phyloP scores from a whole-genome alignment of 2,797 vertebrate genomes.

The Halcyon leucocephala region DNA sequence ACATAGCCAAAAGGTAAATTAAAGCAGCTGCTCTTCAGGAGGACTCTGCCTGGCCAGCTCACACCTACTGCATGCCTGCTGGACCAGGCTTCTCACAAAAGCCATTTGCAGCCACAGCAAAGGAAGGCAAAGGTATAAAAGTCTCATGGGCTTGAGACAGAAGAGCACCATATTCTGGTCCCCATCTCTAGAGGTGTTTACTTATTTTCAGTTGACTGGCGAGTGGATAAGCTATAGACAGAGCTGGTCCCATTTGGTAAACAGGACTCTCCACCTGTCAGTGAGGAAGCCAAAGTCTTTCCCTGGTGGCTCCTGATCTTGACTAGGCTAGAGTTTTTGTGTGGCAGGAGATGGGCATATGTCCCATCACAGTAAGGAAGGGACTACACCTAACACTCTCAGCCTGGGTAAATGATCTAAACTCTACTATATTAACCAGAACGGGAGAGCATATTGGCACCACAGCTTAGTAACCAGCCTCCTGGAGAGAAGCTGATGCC shows the following conservation, averaged over 20 bases:
- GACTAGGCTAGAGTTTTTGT: neutral
- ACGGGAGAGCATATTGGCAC: neutral
- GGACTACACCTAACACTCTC: neutral
- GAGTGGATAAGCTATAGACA: neutral
- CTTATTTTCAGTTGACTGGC: neutral
- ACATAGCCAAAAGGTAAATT: neutral
- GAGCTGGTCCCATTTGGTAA: neutral
- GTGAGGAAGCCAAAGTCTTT: neutral
- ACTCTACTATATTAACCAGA: neutral
- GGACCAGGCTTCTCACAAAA: neutral
- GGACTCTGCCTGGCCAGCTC: neutral
- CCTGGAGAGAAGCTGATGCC: neutral
- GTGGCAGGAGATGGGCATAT: neutral
- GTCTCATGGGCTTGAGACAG: neutral
- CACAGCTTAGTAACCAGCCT: neutral
- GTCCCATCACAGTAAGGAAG: neutral
- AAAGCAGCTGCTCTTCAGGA: neutral
- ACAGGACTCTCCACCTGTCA: neutral
- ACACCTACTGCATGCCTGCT: neutral
- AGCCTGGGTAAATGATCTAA: neutral
- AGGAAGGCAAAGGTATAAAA: neutral
- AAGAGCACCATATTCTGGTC: neutral
- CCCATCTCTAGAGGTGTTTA: neutral
- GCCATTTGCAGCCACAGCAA: neutral
- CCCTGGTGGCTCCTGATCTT: neutral